phyloP scores from a whole-genome alignment of 2,797 vertebrate genomes.

The Schizopygopsis pylzovi region DNA sequence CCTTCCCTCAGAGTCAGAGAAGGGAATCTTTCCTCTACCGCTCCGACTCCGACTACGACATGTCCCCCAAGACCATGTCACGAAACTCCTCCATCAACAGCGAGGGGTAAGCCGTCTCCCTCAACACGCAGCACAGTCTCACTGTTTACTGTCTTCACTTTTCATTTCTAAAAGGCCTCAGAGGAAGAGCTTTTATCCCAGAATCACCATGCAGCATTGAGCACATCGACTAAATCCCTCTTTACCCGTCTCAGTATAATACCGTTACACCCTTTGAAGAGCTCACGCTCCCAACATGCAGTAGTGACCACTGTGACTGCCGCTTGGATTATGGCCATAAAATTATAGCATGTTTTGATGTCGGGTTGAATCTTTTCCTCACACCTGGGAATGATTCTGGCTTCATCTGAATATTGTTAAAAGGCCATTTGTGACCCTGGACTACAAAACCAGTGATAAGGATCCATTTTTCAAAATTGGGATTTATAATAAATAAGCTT shows the following conservation, averaged over 20 bases:
- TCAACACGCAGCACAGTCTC: slow-evolving; percentile 8
- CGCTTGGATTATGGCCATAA: slow-evolving; percentile 27
- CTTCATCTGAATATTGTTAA: neutral
- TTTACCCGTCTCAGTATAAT: slow-evolving; percentile 23
- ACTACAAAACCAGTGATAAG: neutral
- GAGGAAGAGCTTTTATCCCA: slow-evolving; percentile 20
- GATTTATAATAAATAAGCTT: neutral
- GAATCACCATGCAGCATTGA: slow-evolving; percentile 39
- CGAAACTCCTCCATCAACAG: slow-evolving; percentile 93
- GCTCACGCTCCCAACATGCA: neutral
- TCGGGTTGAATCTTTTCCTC: slow-evolving; percentile 28
- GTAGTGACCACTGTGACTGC: neutral
- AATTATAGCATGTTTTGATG: slow-evolving; percentile 20
- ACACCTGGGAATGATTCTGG: slow-evolving; percentile 10
- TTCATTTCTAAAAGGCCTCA: slow-evolving; percentile 26
- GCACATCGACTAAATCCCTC: slow-evolving; percentile 42
- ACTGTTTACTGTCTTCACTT: slow-evolving; percentile 10
- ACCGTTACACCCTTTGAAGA: slow-evolving; percentile 11
- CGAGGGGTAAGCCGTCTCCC: slow-evolving; percentile 83
- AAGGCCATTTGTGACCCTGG: neutral
- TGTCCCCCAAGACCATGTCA: slow-evolving; percentile 92
- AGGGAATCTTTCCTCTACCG: slow-evolving; percentile 94
- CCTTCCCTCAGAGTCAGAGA: slow-evolving; percentile 86
- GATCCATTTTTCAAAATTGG: too few species aligned
- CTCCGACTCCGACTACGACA: slow-evolving; percentile 93